Evolutionary conservation across 2,113 vertebrate genomes (phyloP).

Genomic region (Podarcis raffonei): DNA sequence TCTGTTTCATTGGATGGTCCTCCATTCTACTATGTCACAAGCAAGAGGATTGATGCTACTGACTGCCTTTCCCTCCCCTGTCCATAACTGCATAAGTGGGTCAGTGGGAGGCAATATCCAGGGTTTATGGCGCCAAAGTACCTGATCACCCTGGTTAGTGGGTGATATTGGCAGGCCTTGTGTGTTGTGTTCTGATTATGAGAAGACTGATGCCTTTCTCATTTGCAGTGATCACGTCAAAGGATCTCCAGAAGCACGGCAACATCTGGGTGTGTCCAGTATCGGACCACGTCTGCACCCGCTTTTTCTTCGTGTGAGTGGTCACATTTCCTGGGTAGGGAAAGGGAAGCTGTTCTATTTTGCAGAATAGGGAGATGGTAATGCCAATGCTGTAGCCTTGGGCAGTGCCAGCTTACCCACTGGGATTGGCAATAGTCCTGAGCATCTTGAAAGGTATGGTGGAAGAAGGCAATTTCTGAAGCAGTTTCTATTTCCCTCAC

Average conservation of each 20-base stretch:
- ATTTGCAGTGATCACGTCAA: conserved; percentile 94
- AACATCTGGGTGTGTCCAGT: conserved; percentile 99
- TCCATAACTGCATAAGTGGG: too few relatives aligned
- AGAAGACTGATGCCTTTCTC: neutral
- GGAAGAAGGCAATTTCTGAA: neutral
- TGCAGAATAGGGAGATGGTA: neutral
- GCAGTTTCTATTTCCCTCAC: neutral
- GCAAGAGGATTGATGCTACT: too few relatives aligned
- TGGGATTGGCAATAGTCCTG: too few relatives aligned
- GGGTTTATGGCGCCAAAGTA: too few relatives aligned
- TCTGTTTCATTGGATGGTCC: too few relatives aligned
- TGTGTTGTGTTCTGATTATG: neutral
- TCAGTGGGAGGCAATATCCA: neutral
- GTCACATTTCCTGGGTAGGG: fast-evolving
- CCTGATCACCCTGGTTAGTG: neutral
- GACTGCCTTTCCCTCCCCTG: too few relatives aligned
- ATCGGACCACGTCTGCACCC: conserved; percentile 97
- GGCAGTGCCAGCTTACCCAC: too few relatives aligned
- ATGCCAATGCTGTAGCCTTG: neutral
- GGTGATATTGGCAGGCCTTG: neutral
- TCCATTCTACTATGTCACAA: too few relatives aligned
- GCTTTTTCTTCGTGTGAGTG: conserved; percentile 99
- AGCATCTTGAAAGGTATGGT: neutral
- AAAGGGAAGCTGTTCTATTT: neutral
- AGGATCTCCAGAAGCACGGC: conserved; percentile 99